Conservation (phyloP, 1,140 invertebrate genomes). For the Euura saliciscinereae region DNA sequence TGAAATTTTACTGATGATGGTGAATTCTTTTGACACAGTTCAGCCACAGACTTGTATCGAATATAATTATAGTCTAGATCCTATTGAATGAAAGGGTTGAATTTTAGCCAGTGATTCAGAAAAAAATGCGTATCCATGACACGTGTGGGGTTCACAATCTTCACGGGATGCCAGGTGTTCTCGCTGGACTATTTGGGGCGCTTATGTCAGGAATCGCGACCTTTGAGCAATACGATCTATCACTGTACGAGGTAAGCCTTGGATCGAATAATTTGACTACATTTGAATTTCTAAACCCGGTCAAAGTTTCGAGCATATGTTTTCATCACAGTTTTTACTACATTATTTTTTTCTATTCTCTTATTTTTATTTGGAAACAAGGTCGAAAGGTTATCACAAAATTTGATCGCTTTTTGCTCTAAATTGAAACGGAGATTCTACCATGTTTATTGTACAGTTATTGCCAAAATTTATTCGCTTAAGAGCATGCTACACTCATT, state of each 20-base stretch:
- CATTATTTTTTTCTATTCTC: too few species aligned
- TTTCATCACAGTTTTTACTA: too few species aligned
- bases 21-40: background rate
- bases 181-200: constrained; percentile 81
- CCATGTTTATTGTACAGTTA: too few species aligned
- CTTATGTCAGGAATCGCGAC: constrained; percentile 78
- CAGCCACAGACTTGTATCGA: background rate
- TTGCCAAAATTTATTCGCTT: too few species aligned
- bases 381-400: too few species aligned
- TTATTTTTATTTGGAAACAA: too few species aligned
- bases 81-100: background rate
- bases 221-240: constrained; percentile 61
- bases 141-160: constrained; percentile 96
- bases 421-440: too few species aligned
- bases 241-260: constrained; percentile 65
- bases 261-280: background rate
- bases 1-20: background rate
- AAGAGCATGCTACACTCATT: too few species aligned
- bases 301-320: too few species aligned
- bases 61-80: too few species aligned
- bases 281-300: background rate
- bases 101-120: constrained; percentile 72
- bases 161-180: constrained; percentile 92
- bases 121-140: constrained; percentile 79
- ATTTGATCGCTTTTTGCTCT: too few species aligned